Conservation (phyloP, 2,113 vertebrate genomes). For the Plecturocebus donacophilus region DNA sequence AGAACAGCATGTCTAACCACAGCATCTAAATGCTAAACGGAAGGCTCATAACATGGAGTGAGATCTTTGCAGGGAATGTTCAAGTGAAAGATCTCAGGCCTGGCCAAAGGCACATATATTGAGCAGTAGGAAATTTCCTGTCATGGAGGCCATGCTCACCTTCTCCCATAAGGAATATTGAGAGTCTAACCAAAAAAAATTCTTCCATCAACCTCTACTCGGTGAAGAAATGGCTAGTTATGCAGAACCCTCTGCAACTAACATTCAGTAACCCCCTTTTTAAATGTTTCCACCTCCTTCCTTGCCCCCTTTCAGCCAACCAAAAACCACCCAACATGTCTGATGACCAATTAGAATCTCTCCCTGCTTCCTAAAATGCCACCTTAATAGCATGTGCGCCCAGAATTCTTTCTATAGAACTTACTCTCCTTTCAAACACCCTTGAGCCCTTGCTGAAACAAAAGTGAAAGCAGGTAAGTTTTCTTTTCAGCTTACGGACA, state of each 20-base stretch:
- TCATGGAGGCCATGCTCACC: accelerated
- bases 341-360: neutral
- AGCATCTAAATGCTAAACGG: neutral
- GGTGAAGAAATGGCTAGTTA: neutral
- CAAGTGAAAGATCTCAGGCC: neutral
- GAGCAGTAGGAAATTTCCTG: neutral
- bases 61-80: neutral
- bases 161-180: neutral
- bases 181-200: neutral
- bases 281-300: neutral
- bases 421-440: neutral
- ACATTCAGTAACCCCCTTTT: neutral
- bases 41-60: neutral
- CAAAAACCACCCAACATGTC: accelerated
- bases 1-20: accelerated
- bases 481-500: neutral
- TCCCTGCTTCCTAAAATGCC: neutral
- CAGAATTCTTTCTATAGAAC: neutral
- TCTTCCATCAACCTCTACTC: neutral
- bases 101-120: neutral
- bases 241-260: neutral
- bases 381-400: neutral
- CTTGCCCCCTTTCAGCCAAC: neutral
- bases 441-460: neutral
- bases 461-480: neutral